These are phyloP conservation scores for Mimumesa dahlbomi DNA, from an alignment of 2,888 invertebrate genomes.

Conservation along the genomic window DNA sequence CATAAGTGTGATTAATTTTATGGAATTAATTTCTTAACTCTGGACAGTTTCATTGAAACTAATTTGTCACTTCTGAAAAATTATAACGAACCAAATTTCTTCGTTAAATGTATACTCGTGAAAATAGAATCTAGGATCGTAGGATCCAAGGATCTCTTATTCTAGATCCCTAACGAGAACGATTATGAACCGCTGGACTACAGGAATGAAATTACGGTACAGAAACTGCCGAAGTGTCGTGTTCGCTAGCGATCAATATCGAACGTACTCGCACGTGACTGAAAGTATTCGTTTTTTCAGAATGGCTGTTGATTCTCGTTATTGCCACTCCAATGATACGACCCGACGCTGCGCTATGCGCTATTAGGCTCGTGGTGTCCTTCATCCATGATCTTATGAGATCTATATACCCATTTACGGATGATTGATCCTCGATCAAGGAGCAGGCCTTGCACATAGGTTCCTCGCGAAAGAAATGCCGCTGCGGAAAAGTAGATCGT, in stretches of 20 bases:
- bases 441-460: slow-evolving; percentile 68
- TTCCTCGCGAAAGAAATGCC: slow-evolving; percentile 70
- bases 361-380: slow-evolving; percentile 72
- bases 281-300: slow-evolving; percentile 67
- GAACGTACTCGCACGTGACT: slow-evolving; percentile 67
- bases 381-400: slow-evolving; percentile 69
- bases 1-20: too few species aligned
- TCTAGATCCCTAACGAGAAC: too few species aligned
- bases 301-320: slow-evolving; percentile 58
- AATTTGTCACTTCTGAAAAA: too few species aligned
- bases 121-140: too few species aligned
- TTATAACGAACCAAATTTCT: too few species aligned
- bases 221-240: not conserved
- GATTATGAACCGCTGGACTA: too few species aligned
- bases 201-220: too few species aligned
- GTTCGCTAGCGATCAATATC: not conserved
- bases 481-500: slow-evolving; percentile 64
- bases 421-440: slow-evolving; percentile 62
- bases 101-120: too few species aligned
- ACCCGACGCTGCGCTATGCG: slow-evolving; percentile 65
- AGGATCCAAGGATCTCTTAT: too few species aligned
- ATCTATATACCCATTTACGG: slow-evolving; percentile 64
- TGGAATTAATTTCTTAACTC: too few species aligned
- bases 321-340: slow-evolving; percentile 70
- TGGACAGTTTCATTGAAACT: too few species aligned